Evolutionary conservation across 2,797 vertebrate species (phyloP).

Genomic region (Pipistrellus pygmaeus): DNA sequence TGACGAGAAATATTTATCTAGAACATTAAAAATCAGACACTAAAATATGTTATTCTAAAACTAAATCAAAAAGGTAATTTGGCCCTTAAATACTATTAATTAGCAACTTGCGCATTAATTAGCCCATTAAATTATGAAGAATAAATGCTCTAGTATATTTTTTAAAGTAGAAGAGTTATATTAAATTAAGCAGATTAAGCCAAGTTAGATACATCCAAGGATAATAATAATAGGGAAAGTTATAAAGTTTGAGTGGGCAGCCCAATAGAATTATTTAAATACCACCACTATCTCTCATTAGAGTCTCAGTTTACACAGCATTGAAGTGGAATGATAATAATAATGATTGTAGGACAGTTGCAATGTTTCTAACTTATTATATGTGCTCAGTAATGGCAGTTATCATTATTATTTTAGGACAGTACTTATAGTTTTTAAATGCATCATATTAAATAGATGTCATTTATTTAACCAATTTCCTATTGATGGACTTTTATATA

Average conservation of each 20-base stretch:
- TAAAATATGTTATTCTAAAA: not conserved
- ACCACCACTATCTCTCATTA: not conserved
- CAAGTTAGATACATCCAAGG: constrained; percentile 83
- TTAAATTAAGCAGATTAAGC: constrained; percentile 78
- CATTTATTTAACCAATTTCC: not conserved
- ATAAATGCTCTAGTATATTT: constrained; percentile 67
- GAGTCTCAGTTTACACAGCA: not conserved
- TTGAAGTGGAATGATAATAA: not conserved
- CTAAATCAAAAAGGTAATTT: not conserved
- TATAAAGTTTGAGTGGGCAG: constrained; percentile 54
- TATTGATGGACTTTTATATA: not conserved
- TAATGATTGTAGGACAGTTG: not conserved
- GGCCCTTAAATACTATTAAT: constrained; percentile 6
- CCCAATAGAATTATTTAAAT: not conserved
- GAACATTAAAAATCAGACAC: constrained; percentile 18
- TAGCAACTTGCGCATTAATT: constrained; percentile 28
- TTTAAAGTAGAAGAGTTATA: constrained; percentile 72
- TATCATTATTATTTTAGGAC: not conserved
- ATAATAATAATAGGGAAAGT: constrained; percentile 75
- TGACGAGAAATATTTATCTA: constrained; percentile 18
- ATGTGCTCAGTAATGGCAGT: not conserved
- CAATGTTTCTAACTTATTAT: not conserved
- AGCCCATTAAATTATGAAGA: constrained; percentile 63
- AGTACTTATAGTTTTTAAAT: not conserved
- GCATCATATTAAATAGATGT: not conserved